phyloP scores from a whole-genome alignment of 2,888 invertebrate species.

The Leptopterna dolabrata region DNA sequence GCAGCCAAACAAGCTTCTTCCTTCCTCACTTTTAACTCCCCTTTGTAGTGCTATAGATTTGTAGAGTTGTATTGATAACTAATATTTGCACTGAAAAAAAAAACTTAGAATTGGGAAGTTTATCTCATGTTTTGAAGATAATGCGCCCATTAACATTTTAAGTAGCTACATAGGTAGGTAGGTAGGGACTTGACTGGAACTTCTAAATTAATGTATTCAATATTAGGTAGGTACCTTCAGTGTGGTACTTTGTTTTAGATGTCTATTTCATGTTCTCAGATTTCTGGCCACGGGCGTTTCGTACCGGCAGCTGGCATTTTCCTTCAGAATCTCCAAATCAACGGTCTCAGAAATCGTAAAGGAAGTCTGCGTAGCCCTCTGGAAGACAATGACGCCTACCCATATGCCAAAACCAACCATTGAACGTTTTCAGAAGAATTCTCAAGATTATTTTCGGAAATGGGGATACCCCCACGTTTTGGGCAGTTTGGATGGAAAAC shows the following conservation, averaged over 20 bases:
- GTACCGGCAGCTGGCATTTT: conserved; percentile 4
- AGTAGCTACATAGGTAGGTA: background rate
- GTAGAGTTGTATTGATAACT: no score
- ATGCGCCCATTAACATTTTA: background rate
- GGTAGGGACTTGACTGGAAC: no score
- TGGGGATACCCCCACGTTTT: background rate
- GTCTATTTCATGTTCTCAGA: background rate
- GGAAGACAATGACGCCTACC: background rate
- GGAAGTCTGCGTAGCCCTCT: background rate
- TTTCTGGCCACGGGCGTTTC: conserved; percentile 7
- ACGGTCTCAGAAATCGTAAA: conserved; percentile 1
- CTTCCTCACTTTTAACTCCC: no score
- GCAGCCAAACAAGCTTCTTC: no score
- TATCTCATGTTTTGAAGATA: background rate
- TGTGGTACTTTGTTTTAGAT: no score
- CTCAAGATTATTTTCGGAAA: background rate
- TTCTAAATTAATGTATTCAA: no score
- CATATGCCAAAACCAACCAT: background rate
- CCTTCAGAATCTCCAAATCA: conserved; percentile 23
- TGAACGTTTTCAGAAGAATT: background rate
- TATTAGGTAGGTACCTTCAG: no score
- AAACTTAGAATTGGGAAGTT: no score
- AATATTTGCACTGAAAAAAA: no score
- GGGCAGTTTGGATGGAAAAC: background rate
- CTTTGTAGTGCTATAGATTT: no score